Evolutionary conservation across 2,888 invertebrate species (phyloP), one percentile per base, ranked within the genome.

Genomic region (Pardosa pseudoannulata): DNA sequence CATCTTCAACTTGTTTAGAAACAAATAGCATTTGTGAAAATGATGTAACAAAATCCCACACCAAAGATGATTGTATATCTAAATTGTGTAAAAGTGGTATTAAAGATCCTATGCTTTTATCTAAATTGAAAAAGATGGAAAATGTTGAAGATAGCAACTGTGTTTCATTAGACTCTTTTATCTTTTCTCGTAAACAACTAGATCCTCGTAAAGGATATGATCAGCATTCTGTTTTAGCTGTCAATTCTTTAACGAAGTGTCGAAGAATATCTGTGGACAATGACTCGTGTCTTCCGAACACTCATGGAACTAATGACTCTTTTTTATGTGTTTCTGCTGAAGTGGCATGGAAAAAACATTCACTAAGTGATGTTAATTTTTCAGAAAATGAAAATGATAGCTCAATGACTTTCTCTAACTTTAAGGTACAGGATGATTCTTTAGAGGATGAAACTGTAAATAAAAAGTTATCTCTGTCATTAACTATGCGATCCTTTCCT

Each of bases 251-350:
- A 7, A 79, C 75, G 32, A 87, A 87, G 31, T 80, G 71, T 39
- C 79, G 86, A 39, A 79, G 86, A 19, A 87, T 80, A 71, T 87
- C 86, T 39, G 50, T 87, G 71, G 86, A 87, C 36, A 87, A 80
- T 75, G 86, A 87, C 70, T 67, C 78, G 32, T 75, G 75, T 80
- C 75, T 87, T 80, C 86, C 86, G 36, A 75, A 70, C 39, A 56
- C 64, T 28, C 86, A 87, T 72, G 79, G 70, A 29, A 62, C 79
- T 36, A 70, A 27, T 70, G 86, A 87, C 19, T 36, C 86, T 75
- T 80, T 87, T 71, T 79, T 87, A 68, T 87, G 80, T 75, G 62
- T 74, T 6, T 64, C 79, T 16, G 31, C 73, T 3, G 87, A 87
- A 76, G 56, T 71, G 39, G 56, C 79, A 16, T 82, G 81, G 81